Percentiles rank a stretch among this genome's conserved stretches.
Evolutionary conservation across 2,888 invertebrate species (phyloP).

Genomic region (Napeogenes inachia): DNA sequence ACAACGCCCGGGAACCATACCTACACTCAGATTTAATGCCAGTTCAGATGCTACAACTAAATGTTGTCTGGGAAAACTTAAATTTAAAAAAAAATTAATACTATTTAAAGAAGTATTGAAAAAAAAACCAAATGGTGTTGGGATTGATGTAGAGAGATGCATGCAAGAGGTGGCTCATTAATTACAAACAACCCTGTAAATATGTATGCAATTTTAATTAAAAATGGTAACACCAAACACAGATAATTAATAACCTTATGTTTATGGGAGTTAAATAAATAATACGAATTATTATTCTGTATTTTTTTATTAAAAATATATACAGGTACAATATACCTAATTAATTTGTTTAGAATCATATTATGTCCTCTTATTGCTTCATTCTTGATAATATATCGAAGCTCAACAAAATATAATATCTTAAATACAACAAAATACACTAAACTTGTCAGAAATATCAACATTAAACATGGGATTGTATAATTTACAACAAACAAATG

Average conservation of each 20-base stretch:
- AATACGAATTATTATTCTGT: constrained; percentile 32
- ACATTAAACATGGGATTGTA: constrained; percentile 12
- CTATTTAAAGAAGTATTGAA: too few species aligned
- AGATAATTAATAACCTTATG: constrained; percentile 9
- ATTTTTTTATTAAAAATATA: constrained; percentile 67
- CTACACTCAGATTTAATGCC: too few species aligned
- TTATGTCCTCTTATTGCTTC: constrained; percentile 49
- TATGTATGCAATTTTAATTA: background rate
- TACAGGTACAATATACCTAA: constrained; percentile 48
- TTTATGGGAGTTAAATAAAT: constrained; percentile 22
- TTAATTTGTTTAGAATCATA: constrained; percentile 36
- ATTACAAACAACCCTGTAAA: too few species aligned
- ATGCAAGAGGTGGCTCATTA: too few species aligned
- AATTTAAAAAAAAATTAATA: too few species aligned
- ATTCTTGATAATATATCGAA: constrained; percentile 27
- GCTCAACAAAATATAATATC: constrained; percentile 19
- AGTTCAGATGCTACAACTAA: too few species aligned
- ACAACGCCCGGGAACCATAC: too few species aligned
- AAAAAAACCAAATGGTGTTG: too few species aligned
- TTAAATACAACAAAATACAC: constrained; percentile 16
- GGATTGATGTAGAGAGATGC: too few species aligned
- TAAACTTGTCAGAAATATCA: constrained; percentile 14
- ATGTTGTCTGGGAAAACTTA: too few species aligned
- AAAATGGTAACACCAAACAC: constrained; percentile 13
- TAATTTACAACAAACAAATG: constrained; percentile 22